Evolutionary conservation across 1,140 invertebrate genomes (phyloP), one percentile per base, ranked within the genome.

Genomic region (Hormaphis cornu): DNA sequence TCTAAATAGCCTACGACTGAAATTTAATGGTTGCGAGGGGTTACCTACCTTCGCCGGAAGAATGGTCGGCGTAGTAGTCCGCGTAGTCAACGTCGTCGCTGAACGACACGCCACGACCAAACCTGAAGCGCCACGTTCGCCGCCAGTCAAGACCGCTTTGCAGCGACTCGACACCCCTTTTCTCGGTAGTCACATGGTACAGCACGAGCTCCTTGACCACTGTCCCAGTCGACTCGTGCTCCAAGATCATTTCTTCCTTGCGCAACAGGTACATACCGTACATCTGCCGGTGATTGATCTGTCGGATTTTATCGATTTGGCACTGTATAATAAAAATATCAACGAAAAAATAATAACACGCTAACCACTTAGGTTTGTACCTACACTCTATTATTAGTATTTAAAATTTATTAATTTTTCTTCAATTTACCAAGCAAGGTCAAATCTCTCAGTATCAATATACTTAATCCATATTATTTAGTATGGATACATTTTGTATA

Each of bases 101-200:
- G 18, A 71, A 69, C 1, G 50, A 69, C 9, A 71, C 59, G 3
- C 70, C 59, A 1, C 37, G n/a, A 0, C 70, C 70, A 14, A 40
- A 71, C 16, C 37, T 71, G 5, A 26, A 24, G 1, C 70, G 44
- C 7, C 14, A 10, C 3, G 59, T 61, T 3, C 30, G 18, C 14
- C 70, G 26, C 70, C 70, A 71, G 28, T 71, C 35, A 8, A 71
- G 26, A 33, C 59, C 59, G 24, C 22, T 18, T 10, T 22, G 10
- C 42, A 63, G 10, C 16, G 59, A 63, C 9, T 26, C 9, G 5
- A 33, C 3, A 2, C 14, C 59, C 3, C 20, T 63, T 0, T 26
- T 1, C 18, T 48, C 10, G n/a, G 40, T 20, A 6, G 59, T 63
- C n/a, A 63, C 59, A 18, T 63, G 59, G 14, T 63, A 63, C 6